Conservation (phyloP, 2,113 vertebrate species). For the Hiodon alosoides region DNA sequence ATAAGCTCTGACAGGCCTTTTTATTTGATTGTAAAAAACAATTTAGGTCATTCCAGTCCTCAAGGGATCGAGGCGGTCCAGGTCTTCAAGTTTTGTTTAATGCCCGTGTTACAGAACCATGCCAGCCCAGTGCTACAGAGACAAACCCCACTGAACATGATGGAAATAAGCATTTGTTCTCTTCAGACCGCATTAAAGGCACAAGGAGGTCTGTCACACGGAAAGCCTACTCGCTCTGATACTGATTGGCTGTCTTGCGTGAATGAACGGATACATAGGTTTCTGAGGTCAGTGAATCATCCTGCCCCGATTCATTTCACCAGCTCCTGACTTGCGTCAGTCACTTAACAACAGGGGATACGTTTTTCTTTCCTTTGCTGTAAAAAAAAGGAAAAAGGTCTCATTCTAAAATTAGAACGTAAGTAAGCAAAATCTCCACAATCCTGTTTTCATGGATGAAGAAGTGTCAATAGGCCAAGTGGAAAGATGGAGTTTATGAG, state of each 20-base stretch:
- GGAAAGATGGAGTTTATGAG: too few species aligned
- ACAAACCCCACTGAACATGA: neutral
- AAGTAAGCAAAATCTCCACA: neutral
- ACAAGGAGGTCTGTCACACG: neutral
- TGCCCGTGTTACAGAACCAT: neutral
- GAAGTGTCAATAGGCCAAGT: too few species aligned
- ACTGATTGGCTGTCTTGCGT: neutral
- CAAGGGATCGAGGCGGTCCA: neutral
- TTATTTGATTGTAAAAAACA: neutral
- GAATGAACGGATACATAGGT: neutral
- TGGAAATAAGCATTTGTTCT: neutral
- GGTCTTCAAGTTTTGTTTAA: neutral
- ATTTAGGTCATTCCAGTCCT: neutral
- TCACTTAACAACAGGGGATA: slow-evolving; percentile 14
- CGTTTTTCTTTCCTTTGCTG: neutral
- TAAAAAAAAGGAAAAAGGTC: neutral
- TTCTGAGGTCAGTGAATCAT: neutral
- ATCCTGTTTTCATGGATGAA: too few species aligned
- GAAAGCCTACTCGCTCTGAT: neutral
- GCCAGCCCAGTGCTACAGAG: neutral
- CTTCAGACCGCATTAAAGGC: neutral
- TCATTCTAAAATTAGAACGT: neutral
- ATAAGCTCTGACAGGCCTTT: neutral
- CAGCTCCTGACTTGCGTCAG: neutral
- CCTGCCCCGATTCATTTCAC: neutral